phyloP scores from a whole-genome alignment of 2,888 invertebrate species.

The Rapana venosa region DNA sequence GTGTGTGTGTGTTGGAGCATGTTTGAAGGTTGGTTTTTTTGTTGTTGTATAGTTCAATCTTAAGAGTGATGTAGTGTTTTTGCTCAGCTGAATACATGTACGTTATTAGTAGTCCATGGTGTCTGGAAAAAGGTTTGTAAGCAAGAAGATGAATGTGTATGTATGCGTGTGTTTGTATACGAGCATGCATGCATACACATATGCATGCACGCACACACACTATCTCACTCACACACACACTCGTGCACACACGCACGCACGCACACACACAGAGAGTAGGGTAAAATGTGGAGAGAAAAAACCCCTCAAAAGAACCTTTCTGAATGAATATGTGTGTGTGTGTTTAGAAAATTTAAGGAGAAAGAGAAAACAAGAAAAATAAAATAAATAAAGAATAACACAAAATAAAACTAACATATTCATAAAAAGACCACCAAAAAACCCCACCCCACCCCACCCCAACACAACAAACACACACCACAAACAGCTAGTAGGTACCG shows the following conservation, averaged over 20 bases:
- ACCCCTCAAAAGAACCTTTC: neutral
- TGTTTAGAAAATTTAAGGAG: neutral
- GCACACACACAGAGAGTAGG: neutral
- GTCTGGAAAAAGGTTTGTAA: too few species aligned
- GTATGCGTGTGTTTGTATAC: neutral
- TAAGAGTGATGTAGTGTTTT: too few species aligned
- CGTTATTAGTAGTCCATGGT: too few species aligned
- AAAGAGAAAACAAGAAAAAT: neutral
- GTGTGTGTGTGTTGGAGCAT: too few species aligned
- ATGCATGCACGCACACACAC: neutral
- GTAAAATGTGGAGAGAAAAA: neutral
- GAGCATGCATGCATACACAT: neutral
- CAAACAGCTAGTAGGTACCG: conserved; percentile 35
- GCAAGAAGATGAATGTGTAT: too few species aligned
- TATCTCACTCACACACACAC: neutral
- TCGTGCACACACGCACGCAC: neutral
- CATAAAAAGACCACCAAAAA: neutral
- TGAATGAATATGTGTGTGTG: neutral
- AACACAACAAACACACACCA: too few species aligned
- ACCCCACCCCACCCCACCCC: neutral
- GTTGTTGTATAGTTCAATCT: too few species aligned
- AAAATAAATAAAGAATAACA: neutral
- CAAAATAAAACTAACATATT: neutral
- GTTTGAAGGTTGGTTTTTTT: too few species aligned
- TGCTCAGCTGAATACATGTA: too few species aligned